A percentile compares a stretch with the other conserved stretches of the same genome.
Conservation (phyloP, 2,797 vertebrate genomes). For the Poecilia velifera region DNA sequence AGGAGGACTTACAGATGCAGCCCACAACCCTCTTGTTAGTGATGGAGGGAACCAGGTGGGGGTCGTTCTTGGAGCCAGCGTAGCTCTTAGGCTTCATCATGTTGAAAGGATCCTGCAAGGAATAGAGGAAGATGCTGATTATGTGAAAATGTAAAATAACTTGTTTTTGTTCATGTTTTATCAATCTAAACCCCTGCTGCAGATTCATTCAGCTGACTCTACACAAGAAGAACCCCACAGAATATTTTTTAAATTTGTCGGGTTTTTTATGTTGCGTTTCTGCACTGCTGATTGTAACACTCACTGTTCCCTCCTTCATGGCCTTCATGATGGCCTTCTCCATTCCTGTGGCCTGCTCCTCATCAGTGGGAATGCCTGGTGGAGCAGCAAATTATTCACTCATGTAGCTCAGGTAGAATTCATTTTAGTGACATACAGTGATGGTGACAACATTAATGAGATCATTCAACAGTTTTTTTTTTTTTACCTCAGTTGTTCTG, state of each 20-base stretch:
- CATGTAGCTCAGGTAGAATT: neutral
- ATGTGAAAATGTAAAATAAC: neutral
- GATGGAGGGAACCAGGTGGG: slow-evolving; percentile 89
- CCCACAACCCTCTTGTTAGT: slow-evolving; percentile 88
- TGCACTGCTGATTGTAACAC: too few relatives aligned
- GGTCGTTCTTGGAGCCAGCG: slow-evolving; percentile 86
- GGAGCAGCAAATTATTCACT: neutral
- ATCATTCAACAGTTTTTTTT: too few relatives aligned
- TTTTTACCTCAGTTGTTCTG: neutral
- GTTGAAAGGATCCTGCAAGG: slow-evolving; percentile 87
- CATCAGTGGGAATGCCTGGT: slow-evolving; percentile 85
- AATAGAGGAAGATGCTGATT: neutral
- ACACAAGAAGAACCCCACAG: neutral
- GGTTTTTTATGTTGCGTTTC: too few relatives aligned
- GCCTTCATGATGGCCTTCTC: slow-evolving; percentile 84
- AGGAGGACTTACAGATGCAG: slow-evolving; percentile 86
- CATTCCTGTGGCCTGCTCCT: slow-evolving; percentile 88
- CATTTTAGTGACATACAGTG: neutral
- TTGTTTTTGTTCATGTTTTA: too few relatives aligned
- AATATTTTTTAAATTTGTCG: too few relatives aligned
- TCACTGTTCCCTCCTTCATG: slow-evolving; percentile 74
- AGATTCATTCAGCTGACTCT: neutral
- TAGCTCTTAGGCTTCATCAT: slow-evolving; percentile 84
- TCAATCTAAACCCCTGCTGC: neutral
- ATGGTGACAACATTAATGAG: neutral